These are phyloP conservation scores for Listronotus oregonensis DNA, from an alignment of 1,140 invertebrate genomes.

Conservation along the genomic window DNA sequence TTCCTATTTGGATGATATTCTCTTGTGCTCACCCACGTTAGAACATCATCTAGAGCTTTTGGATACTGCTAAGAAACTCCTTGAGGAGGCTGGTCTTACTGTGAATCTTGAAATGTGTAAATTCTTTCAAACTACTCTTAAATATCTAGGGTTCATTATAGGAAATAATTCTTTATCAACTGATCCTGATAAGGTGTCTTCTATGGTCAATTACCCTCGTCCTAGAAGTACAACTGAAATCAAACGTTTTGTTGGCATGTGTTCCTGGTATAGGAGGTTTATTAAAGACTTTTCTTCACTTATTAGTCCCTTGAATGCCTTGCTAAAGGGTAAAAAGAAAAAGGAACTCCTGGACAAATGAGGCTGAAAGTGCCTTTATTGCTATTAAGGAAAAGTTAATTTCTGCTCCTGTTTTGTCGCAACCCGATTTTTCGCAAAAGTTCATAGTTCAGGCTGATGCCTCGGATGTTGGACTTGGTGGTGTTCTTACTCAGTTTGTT, in stretches of 20 bases:
- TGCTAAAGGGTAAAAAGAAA: slow-evolving; percentile 49
- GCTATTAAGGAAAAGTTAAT: slow-evolving; percentile 36
- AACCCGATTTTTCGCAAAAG: slow-evolving; percentile 40
- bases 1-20: slow-evolving; percentile 52
- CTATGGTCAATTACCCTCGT: slow-evolving; percentile 42
- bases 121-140: slow-evolving; percentile 46
- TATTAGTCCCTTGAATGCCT: slow-evolving; percentile 51
- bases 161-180: slow-evolving; percentile 47
- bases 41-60: slow-evolving; percentile 50
- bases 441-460: slow-evolving; percentile 42
- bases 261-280: slow-evolving; percentile 57
- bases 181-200: slow-evolving; percentile 37
- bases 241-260: slow-evolving; percentile 26
- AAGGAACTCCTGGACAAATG: too few relatives aligned
- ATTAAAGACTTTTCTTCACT: slow-evolving; percentile 53
- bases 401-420: slow-evolving; percentile 39
- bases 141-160: slow-evolving; percentile 53
- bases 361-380: slow-evolving; percentile 30
- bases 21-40: slow-evolving; percentile 50
- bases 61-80: slow-evolving; percentile 29
- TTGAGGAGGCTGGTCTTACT: slow-evolving; percentile 42
- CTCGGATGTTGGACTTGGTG: slow-evolving; percentile 35
- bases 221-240: slow-evolving; percentile 45
- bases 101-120: slow-evolving; percentile 16
- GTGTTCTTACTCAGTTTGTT: slow-evolving; percentile 40